A percentile compares a stretch with the other conserved stretches of the same genome.
phyloP scores from a whole-genome alignment of 2,113 vertebrate genomes.

The Vulpes ferrilata region DNA sequence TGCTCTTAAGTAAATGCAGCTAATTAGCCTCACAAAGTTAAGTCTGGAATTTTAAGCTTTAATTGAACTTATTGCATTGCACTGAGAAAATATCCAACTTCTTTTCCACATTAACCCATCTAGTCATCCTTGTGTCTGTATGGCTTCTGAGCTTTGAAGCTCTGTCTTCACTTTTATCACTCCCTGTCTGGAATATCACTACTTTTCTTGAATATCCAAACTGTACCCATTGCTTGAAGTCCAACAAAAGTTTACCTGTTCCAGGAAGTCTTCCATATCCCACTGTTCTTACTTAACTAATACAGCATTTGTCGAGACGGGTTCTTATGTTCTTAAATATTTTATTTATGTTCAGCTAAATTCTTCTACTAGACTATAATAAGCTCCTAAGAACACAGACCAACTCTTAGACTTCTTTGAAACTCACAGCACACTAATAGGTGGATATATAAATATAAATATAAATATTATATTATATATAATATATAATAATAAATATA shows the following conservation, averaged over 20 bases:
- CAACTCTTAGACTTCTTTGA: background rate
- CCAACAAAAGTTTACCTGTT: background rate
- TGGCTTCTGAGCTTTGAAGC: background rate
- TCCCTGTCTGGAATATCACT: background rate
- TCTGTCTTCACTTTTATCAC: background rate
- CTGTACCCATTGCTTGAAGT: background rate
- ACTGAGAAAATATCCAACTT: background rate
- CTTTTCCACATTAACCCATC: background rate
- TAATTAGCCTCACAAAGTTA: background rate
- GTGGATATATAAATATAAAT: background rate
- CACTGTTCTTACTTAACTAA: background rate
- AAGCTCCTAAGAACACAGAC: background rate
- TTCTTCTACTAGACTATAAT: background rate
- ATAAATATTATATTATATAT: no score
- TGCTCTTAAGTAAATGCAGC: background rate
- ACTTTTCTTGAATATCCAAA: background rate
- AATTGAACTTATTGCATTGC: background rate
- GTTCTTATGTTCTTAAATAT: background rate
- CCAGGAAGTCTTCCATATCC: background rate
- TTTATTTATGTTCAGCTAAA: constrained; percentile 37
- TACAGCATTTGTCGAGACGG: background rate
- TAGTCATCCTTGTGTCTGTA: background rate
- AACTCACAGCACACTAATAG: background rate
- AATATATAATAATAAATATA: no score
- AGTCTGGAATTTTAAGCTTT: background rate